Base-by-base conservation (phyloP, 2,888 invertebrate species). In the Eupithecia subumbrata region DNA sequence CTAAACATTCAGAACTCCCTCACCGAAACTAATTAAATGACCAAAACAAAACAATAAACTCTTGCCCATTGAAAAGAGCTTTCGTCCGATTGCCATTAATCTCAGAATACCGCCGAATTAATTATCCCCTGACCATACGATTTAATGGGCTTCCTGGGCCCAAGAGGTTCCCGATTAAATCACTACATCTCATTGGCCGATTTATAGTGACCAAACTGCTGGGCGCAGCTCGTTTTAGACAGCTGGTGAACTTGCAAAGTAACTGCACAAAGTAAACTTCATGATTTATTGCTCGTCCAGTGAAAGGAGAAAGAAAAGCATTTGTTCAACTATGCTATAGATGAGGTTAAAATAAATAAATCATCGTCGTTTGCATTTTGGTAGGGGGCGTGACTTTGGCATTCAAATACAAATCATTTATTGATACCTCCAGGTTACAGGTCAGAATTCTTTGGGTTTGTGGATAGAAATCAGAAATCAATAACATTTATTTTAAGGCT, bases 121-220 rank as follows among this genome's bases (percentile, higher is more conserved):
- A 95, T 95, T 95, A 95, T 93, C 93, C 94, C 88, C 89, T 94
- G 94, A 94, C 94, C 94, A 94, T 94, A 94, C 93, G 93, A 91
- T 94, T 93, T 94, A 95, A 94, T 94, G 94, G 93, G 92, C 92
- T 92, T 94, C 94, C 94, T 92, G 87, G 93, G 91, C 91, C 91
- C 87, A 89, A 88, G 91, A 91, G 94, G 92, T 91, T 92, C 89
- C 92, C 93, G 94, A 95, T 95, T 94, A 94, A 94, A 95, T 95
- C 94, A 95, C 93, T 92, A 93, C 91, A 92, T 92, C 94, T 94
- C 94, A 93, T 94, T 92, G 91, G 92, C 89, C 93, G 92, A 95
- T 94, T 94, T 94, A 95, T 94, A 92, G 92, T 91, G 91, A 88
- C 91, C 91, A 86, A 86, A 86, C 77, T 72, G 78, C 79, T 76